A percentile compares a stretch with the other conserved stretches of the same genome.
These are phyloP conservation scores for Prorops nasuta DNA, from an alignment of 1,140 invertebrate species.

Conservation along the genomic window DNA sequence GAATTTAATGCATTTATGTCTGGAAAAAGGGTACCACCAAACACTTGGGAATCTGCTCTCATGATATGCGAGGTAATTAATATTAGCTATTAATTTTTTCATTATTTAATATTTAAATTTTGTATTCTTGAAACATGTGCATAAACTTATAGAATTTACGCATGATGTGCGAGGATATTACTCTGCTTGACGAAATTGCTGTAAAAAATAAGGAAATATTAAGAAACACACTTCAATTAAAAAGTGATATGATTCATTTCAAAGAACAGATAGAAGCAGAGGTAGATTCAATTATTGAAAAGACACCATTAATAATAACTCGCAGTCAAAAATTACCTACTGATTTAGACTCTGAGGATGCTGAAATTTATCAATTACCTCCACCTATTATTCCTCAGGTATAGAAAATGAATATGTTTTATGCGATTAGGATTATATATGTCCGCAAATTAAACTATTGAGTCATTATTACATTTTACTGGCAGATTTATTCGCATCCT, in stretches of 20 bases:
- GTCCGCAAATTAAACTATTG: background rate
- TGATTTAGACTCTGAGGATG: constrained; percentile 60
- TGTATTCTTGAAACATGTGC: background rate
- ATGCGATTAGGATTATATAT: background rate
- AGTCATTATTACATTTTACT: background rate
- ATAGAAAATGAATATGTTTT: constrained; percentile 15
- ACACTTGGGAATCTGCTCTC: constrained; percentile 72
- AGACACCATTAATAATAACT: constrained; percentile 71
- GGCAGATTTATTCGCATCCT: constrained; percentile 34
- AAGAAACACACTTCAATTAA: constrained; percentile 62
- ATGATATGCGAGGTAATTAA: constrained; percentile 69
- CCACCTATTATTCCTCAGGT: constrained; percentile 52
- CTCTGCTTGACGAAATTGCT: constrained; percentile 65
- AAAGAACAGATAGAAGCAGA: constrained; percentile 68
- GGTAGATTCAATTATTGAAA: constrained; percentile 64
- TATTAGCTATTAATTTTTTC: constrained; percentile 3
- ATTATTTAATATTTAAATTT: constrained; percentile 8
- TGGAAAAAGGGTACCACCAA: constrained; percentile 78
- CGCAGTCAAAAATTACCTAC: constrained; percentile 66
- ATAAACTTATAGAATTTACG: constrained; percentile 59
- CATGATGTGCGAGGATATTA: constrained; percentile 69
- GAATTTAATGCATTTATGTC: constrained; percentile 95
- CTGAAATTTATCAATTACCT: constrained; percentile 49
- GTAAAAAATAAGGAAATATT: constrained; percentile 62
- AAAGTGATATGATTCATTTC: constrained; percentile 64